Evolutionary conservation across 2,113 vertebrate species (phyloP).

Genomic region (Peucedramus taeniatus): DNA sequence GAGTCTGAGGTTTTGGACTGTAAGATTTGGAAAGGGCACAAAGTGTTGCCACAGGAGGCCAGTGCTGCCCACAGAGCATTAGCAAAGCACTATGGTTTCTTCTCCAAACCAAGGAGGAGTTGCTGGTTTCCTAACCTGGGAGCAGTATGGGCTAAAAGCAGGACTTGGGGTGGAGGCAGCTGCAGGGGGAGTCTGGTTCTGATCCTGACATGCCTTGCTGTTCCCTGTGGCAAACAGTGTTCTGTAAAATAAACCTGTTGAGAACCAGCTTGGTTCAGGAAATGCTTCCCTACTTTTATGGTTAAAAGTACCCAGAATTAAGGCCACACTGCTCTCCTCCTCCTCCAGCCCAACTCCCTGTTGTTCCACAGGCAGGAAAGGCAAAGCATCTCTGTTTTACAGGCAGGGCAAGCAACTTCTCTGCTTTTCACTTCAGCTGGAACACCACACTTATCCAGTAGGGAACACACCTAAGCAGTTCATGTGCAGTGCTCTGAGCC

Average conservation of each 20-base stretch:
- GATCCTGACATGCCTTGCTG: neutral
- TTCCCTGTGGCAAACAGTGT: neutral
- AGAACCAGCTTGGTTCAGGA: neutral
- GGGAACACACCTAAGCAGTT: neutral
- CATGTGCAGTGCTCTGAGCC: accelerated
- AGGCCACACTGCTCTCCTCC: neutral
- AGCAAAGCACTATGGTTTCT: neutral
- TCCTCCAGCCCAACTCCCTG: neutral
- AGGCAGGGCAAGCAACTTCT: neutral
- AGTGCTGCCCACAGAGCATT: neutral
- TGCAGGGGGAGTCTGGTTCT: neutral
- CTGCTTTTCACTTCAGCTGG: neutral
- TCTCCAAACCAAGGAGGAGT: accelerated
- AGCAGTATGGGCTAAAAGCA: neutral
- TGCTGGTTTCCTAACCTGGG: neutral
- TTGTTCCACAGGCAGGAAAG: neutral
- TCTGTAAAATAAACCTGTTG: neutral
- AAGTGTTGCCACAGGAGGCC: accelerated
- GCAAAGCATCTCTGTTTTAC: neutral
- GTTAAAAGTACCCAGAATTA: neutral
- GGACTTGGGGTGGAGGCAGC: neutral
- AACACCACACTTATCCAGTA: neutral
- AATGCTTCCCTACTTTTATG: neutral
- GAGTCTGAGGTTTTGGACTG: neutral
- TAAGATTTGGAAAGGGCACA: accelerated